phyloP scores from a whole-genome alignment of 1,140 invertebrate genomes.

The Pogonognathellus flavescens region DNA sequence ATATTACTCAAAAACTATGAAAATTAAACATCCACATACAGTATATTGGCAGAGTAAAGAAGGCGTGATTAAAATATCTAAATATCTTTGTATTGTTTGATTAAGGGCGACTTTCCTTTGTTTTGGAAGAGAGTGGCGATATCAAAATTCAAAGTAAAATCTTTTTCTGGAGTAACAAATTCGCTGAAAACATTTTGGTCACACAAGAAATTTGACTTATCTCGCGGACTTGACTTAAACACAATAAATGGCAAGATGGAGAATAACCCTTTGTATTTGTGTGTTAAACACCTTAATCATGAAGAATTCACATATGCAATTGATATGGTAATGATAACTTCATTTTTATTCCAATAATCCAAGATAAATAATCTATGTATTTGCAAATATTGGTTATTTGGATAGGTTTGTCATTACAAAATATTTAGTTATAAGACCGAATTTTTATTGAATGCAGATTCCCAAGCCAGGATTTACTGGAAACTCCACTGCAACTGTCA shows the following conservation, averaged over 20 bases:
- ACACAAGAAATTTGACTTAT: neutral
- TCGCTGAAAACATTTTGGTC: slow-evolving; percentile 77
- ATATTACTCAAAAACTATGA: too few relatives aligned
- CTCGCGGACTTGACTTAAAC: neutral
- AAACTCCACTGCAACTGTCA: slow-evolving; percentile 75
- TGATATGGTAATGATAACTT: slow-evolving; percentile 51
- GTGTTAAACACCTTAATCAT: slow-evolving; percentile 83
- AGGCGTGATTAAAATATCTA: too few relatives aligned
- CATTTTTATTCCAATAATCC: too few relatives aligned
- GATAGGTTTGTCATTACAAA: neutral
- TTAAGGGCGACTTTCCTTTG: neutral
- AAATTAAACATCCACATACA: too few relatives aligned
- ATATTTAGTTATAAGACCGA: neutral
- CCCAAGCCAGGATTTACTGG: too few relatives aligned
- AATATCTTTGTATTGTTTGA: too few relatives aligned
- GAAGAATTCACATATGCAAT: slow-evolving; percentile 77
- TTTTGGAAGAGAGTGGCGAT: slow-evolving; percentile 22
- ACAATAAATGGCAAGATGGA: slow-evolving; percentile 73
- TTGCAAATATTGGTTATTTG: too few relatives aligned
- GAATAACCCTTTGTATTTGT: slow-evolving; percentile 79
- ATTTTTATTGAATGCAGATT: slow-evolving; percentile 71
- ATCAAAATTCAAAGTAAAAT: neutral
- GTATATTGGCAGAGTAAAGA: too few relatives aligned
- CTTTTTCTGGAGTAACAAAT: slow-evolving; percentile 63
- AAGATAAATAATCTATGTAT: too few relatives aligned